phyloP scores from a whole-genome alignment of 2,797 vertebrate genomes.

The Monodelphis domestica region DNA sequence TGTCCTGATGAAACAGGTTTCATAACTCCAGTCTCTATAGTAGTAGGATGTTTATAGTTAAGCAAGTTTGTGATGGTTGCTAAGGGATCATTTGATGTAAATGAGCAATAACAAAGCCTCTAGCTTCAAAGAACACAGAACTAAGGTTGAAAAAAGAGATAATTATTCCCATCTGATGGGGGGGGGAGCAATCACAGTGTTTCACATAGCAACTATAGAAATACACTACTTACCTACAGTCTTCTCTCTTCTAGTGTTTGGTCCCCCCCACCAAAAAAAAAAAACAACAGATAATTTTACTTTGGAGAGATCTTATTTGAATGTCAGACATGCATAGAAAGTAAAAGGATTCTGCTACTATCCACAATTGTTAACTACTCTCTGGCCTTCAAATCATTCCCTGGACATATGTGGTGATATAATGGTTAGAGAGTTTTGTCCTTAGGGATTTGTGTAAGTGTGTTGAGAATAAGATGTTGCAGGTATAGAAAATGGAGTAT shows the following conservation, averaged over 20 bases:
- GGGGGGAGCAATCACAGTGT: background rate
- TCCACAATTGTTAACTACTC: background rate
- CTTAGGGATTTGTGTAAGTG: background rate
- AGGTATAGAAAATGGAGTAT: background rate
- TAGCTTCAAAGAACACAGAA: slow-evolving; percentile 6
- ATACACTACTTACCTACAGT: background rate
- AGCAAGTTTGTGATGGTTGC: background rate
- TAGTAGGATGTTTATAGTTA: slow-evolving; percentile 4
- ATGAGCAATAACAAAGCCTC: slow-evolving; percentile 6
- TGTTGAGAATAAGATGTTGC: background rate
- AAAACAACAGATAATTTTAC: background rate
- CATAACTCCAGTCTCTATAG: background rate
- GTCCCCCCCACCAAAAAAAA: background rate
- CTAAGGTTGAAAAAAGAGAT: slow-evolving; percentile 3
- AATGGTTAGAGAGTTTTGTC: background rate
- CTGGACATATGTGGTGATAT: background rate
- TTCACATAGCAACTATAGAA: slow-evolving; percentile 1
- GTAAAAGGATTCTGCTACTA: background rate
- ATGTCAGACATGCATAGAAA: background rate
- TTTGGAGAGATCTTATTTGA: background rate
- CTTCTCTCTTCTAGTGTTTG: background rate
- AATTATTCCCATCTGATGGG: background rate
- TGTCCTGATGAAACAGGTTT: background rate
- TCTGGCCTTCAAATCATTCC: background rate
- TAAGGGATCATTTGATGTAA: slow-evolving; percentile 4